Base-by-base conservation (phyloP, 2,797 vertebrate species). In the Adelosebastes latens region DNA sequence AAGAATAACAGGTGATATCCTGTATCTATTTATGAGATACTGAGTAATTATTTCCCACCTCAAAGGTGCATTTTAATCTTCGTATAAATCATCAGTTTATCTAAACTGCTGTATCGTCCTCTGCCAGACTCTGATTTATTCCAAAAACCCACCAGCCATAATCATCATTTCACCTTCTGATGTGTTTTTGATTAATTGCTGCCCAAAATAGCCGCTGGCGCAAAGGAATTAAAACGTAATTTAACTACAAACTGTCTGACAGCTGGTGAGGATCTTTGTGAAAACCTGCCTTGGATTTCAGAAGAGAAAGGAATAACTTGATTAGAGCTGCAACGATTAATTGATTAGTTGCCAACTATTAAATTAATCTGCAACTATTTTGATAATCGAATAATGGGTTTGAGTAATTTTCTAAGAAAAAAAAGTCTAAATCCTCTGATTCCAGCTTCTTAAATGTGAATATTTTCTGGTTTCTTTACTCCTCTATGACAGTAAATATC, bases 141-240 rank as follows among this genome's bases (percentile, higher is more conserved):
- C 14, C 42, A 34, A 66, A 70, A 56, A 34, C 8, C 31, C 52
- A 62, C 18, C 6, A 25, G 32, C 70, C 60, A 42, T 55, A 53
- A 39, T 73, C 31, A 61, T 75, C 53, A 81, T 58, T 62, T 80
- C 27, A 60, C 69, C 20, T 77, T 52, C 42, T 72, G n/a, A 77
- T 20, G 29, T 36, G 10, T 20, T 20, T 64, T 46, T 27, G 3
- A 65, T 72, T 53, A 27, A 49, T 18, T 74, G 42, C 25, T 58
- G 20, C 61, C 56, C 61, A 62, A 73, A 81, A 64, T 20, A 65
- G 55, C 58, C 58, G 59, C 70, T 2, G n/a, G 68, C 5, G 14
- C 29, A 27, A 32, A 63, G 59, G 22, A 61, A 72, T 73, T 42
- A 70, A 56, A 65, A 11, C n/a, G 29, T 61, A 56, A 80, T 67